A percentile compares a stretch with the other conserved stretches of the same genome.
These are phyloP conservation scores for Falco naumanni DNA, from an alignment of 2,797 vertebrate genomes.

Conservation along the genomic window DNA sequence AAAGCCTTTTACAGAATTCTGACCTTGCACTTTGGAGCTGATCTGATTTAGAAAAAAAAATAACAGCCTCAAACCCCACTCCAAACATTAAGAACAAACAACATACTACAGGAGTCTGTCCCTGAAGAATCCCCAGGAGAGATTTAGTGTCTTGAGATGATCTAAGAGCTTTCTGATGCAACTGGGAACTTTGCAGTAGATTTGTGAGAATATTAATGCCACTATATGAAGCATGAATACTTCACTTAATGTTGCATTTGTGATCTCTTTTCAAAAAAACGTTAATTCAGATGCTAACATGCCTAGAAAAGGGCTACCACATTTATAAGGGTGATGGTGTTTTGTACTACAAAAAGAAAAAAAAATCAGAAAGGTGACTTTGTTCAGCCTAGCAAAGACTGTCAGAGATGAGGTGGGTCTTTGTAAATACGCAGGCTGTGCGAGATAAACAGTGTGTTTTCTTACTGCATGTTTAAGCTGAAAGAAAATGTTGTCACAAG, in stretches of 20 bases:
- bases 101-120: background rate
- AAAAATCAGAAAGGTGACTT: background rate
- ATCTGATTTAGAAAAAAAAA: background rate
- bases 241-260: background rate
- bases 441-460: background rate
- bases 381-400: background rate
- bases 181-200: background rate
- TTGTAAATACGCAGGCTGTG: background rate
- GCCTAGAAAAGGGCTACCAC: background rate
- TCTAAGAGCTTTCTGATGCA: background rate
- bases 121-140: background rate
- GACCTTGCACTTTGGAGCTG: background rate
- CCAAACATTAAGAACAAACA: background rate
- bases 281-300: background rate
- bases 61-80: background rate
- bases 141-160: background rate
- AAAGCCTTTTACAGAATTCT: background rate
- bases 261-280: background rate
- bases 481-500: background rate
- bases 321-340: background rate
- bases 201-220: background rate
- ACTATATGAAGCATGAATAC: background rate
- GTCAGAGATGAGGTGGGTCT: background rate
- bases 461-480: background rate
- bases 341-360: background rate